Percentiles rank a stretch among this genome's conserved stretches.
Conservation (phyloP, 2,113 vertebrate species). For the Pygoscelis antarcticus region DNA sequence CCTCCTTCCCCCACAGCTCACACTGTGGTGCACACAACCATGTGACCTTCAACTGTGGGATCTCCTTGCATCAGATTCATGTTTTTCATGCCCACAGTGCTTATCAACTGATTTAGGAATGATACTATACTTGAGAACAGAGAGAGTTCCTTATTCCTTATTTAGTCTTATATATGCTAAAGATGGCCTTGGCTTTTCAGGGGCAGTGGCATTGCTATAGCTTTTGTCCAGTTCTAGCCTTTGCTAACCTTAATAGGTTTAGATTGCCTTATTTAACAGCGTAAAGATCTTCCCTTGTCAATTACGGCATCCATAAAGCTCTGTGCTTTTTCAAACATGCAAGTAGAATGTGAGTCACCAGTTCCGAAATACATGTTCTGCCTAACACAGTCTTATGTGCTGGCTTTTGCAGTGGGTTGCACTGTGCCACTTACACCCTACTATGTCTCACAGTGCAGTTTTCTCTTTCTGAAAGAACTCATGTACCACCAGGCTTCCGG, state of each 20-base stretch:
- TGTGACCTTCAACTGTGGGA: not conserved
- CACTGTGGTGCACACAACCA: no score
- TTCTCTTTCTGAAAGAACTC: not conserved
- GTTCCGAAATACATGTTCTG: not conserved
- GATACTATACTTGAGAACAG: not conserved
- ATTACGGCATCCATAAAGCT: not conserved
- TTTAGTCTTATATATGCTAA: not conserved
- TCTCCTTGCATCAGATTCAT: not conserved
- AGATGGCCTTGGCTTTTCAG: not conserved
- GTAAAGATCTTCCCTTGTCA: not conserved
- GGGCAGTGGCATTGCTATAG: not conserved
- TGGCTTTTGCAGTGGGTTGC: not conserved
- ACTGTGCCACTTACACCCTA: not conserved
- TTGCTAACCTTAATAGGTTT: not conserved
- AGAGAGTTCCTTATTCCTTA: not conserved
- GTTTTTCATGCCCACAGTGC: not conserved
- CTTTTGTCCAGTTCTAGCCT: not conserved
- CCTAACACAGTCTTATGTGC: not conserved
- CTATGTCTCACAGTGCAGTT: not conserved
- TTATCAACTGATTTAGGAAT: not conserved
- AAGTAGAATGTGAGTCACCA: not conserved
- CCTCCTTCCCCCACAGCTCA: not conserved
- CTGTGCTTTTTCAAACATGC: not conserved
- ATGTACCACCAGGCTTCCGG: not conserved
- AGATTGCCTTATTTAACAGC: not conserved